These are phyloP conservation scores for Mionectes macconnelli DNA, from an alignment of 2,113 vertebrate genomes.

Conservation along the genomic window DNA sequence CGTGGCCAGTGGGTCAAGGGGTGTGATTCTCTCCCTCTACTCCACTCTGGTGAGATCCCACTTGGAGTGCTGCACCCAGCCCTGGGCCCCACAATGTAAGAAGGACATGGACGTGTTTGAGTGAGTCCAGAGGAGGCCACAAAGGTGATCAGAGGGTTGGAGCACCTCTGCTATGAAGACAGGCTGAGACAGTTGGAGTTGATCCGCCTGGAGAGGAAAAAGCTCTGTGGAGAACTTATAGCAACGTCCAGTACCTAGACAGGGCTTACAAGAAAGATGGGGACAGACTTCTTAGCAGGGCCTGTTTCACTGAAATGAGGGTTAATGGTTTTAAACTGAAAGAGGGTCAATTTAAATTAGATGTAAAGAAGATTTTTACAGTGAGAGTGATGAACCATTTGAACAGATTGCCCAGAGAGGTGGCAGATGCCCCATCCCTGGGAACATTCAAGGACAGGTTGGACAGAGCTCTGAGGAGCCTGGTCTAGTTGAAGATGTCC, in stretches of 20 bases:
- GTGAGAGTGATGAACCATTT: neutral
- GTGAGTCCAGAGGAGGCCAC: neutral
- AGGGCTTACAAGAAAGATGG: neutral
- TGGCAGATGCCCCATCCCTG: neutral
- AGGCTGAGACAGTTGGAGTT: neutral
- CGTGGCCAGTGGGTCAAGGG: neutral
- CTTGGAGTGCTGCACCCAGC: neutral
- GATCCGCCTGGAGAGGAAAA: neutral
- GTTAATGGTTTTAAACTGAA: neutral
- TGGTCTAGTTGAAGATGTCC: neutral
- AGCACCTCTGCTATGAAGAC: neutral
- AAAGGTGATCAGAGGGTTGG: neutral
- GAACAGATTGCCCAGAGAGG: neutral
- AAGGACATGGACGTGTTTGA: neutral
- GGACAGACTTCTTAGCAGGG: neutral
- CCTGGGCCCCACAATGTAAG: neutral
- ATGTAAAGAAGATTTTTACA: neutral
- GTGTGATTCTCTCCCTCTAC: neutral
- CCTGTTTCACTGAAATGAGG: neutral
- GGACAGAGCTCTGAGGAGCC: neutral
- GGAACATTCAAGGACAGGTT: neutral
- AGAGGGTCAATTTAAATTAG: neutral
- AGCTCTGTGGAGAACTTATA: neutral
- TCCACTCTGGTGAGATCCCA: neutral
- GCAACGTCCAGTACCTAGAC: neutral